A percentile compares a stretch with the other conserved stretches of the same genome.
These are phyloP conservation scores for Cacatua alba DNA, from an alignment of 2,113 vertebrate genomes.

Conservation along the genomic window DNA sequence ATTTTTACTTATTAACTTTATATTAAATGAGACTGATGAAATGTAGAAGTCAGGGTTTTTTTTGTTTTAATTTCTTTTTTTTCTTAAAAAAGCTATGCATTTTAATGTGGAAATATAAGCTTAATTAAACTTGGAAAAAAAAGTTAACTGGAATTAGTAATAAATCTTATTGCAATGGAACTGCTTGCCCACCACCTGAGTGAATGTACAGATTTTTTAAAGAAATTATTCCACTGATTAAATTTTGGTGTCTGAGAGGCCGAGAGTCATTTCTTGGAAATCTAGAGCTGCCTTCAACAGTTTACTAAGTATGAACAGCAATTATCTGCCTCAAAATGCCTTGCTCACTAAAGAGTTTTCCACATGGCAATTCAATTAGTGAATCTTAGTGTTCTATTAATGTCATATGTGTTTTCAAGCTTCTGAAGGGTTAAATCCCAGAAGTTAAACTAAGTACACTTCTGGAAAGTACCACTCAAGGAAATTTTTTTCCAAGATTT, in stretches of 20 bases:
- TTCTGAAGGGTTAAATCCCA: not conserved
- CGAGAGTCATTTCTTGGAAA: not conserved
- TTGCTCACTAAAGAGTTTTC: not conserved
- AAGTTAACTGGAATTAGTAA: conserved; percentile 13
- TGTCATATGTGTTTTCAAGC: not conserved
- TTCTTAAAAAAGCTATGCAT: not conserved
- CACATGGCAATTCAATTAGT: not conserved
- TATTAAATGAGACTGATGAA: conserved; percentile 14
- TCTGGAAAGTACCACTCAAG: not conserved
- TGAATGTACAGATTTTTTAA: not conserved
- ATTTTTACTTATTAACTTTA: conserved; percentile 42
- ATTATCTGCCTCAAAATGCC: not conserved
- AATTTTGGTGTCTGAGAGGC: not conserved
- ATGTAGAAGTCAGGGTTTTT: not conserved
- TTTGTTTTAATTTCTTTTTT: not conserved
- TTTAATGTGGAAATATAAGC: conserved; percentile 3
- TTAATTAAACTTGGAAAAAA: conserved; percentile 33
- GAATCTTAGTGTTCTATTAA: not conserved
- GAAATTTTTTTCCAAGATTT: not conserved
- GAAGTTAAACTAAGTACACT: not conserved
- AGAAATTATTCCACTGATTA: not conserved
- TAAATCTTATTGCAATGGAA: not conserved
- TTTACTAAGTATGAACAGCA: not conserved
- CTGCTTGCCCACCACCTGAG: not conserved
- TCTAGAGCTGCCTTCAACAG: not conserved